phyloP scores from a whole-genome alignment of 2,888 invertebrate species.

The Drosophila subquinaria region DNA sequence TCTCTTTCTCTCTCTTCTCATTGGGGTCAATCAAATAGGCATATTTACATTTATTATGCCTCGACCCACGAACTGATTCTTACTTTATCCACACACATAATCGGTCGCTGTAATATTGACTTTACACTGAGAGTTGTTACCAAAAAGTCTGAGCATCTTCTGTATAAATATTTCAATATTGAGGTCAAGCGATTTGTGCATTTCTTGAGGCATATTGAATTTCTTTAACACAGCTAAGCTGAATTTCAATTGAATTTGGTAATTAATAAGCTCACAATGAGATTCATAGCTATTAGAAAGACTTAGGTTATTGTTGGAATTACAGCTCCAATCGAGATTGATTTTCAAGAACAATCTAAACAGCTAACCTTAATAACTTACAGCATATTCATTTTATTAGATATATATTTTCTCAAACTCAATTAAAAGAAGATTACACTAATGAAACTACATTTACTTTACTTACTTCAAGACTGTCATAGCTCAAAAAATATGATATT shows the following conservation, averaged over 20 bases:
- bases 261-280: background rate
- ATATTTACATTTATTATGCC: constrained; percentile 64
- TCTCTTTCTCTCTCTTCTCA: background rate
- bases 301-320: background rate
- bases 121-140: constrained; percentile 1
- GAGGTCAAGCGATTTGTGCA: constrained; percentile 10
- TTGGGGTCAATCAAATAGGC: constrained; percentile 51
- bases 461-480: too few species aligned
- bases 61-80: constrained; percentile 19
- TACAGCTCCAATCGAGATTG: background rate
- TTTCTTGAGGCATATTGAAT: background rate
- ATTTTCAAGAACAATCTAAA: background rate
- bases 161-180: constrained; percentile 17
- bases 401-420: background rate
- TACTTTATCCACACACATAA: constrained; percentile 45
- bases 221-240: background rate
- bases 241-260: background rate
- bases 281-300: background rate
- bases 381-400: too few species aligned
- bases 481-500: too few species aligned
- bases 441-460: too few species aligned
- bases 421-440: background rate
- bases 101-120: constrained; percentile 50
- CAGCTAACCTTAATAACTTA: too few species aligned
- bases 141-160: background rate